These are phyloP conservation scores for Coranthus polyacanthus DNA, from an alignment of 2,797 vertebrate species.

Conservation along the genomic window DNA sequence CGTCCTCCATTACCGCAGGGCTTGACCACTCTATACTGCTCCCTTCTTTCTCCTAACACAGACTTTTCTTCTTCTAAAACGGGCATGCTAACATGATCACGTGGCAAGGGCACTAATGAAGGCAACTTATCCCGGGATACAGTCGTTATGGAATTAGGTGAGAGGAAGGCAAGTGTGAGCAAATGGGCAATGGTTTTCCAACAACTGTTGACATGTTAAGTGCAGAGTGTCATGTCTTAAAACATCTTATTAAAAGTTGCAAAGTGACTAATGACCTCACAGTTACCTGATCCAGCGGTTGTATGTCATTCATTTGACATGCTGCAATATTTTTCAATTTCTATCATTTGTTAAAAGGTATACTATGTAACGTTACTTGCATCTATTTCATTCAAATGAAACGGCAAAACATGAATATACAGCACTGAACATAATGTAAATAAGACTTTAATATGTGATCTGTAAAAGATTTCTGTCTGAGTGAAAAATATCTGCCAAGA, in stretches of 20 bases:
- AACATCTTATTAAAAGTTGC: neutral
- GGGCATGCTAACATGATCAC: neutral
- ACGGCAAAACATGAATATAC: too few species aligned
- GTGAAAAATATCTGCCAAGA: too few species aligned
- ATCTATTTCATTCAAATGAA: too few species aligned
- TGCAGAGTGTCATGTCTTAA: neutral
- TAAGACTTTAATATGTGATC: too few species aligned
- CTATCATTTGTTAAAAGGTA: too few species aligned
- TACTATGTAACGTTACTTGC: too few species aligned
- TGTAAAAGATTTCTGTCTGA: too few species aligned
- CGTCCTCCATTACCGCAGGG: neutral
- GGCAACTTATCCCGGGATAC: neutral
- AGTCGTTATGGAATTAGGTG: constrained; percentile 6
- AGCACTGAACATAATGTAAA: too few species aligned
- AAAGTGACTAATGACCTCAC: neutral
- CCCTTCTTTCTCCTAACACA: neutral
- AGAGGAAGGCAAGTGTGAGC: neutral
- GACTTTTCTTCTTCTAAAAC: neutral
- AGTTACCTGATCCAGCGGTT: neutral
- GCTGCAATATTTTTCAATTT: too few species aligned
- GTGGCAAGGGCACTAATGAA: neutral
- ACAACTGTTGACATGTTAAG: neutral
- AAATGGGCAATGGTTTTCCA: neutral
- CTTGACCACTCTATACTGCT: neutral
- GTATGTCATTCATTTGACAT: too few species aligned